Percentiles rank a stretch among this genome's conserved stretches.
These are phyloP conservation scores for Apteryx mantelli DNA, from an alignment of 2,113 vertebrate species.

Conservation along the genomic window DNA sequence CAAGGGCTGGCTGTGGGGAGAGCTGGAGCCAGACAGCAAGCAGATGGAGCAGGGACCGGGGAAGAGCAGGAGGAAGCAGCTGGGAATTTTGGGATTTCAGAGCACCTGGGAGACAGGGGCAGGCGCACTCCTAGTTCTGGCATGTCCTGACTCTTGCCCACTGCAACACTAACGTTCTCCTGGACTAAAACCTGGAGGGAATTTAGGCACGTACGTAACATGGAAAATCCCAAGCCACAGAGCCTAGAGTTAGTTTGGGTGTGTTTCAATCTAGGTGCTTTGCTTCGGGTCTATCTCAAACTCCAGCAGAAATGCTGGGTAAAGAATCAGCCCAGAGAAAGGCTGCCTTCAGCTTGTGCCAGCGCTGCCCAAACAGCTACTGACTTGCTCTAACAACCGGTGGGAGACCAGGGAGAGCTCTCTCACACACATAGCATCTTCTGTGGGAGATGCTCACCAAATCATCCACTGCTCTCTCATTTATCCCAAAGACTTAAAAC, in stretches of 20 bases:
- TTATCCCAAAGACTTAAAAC: background rate
- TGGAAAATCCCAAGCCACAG: background rate
- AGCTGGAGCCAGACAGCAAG: background rate
- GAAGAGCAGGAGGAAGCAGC: background rate
- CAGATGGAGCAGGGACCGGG: background rate
- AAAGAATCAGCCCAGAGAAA: background rate
- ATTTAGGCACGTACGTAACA: background rate
- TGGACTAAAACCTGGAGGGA: background rate
- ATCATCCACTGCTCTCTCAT: background rate
- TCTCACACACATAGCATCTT: background rate
- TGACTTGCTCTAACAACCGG: background rate
- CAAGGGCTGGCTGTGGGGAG: background rate
- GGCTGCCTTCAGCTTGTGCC: background rate
- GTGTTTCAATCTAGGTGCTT: fast-evolving
- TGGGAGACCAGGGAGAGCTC: background rate
- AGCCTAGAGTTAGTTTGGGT: background rate
- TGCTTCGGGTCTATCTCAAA: background rate
- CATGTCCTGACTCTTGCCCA: background rate
- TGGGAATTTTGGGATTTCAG: background rate
- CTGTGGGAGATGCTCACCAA: background rate
- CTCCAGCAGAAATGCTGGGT: background rate
- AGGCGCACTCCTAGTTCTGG: background rate
- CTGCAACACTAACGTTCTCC: background rate
- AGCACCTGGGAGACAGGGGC: background rate
- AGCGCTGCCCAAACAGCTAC: background rate